Evolutionary conservation across 53 echinoderm and acorn worm species (phyloP), one percentile per base, ranked within the genome.

Genomic region (Pentamera pediparva): DNA sequence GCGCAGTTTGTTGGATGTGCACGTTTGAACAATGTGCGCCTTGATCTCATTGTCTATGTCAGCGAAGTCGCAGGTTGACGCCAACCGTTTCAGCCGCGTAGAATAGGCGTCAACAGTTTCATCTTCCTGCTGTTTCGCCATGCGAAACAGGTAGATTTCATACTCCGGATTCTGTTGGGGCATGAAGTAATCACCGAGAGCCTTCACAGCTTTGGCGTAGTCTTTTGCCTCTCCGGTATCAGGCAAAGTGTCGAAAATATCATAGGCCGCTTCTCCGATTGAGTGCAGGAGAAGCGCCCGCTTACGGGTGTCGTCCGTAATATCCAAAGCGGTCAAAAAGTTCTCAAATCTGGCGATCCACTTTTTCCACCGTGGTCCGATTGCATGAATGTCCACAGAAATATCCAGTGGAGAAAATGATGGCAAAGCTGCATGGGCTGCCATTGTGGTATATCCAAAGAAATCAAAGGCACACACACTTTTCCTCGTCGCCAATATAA

Each of bases 321-420:
- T 78, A 40, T 78, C 59, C 28, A 70, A 70, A 9, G 70, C 78
- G 22, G 70, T 31, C 62, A 70, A 69, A 18, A 59, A 78, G 19
- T 43, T 50, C 50, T 84, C 72, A 38, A 84, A 84, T 6, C 71
- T 17, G 19, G 70, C 62, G 26, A 84, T 56, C 78, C 78, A 84
- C 52, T 77, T 83, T 43, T 45, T 41, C 84, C 78, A 84, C 24
- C 61, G 59, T 32, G 47, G 26, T 3, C 51, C 36, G 39, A 62
- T 24, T 47, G 78, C 35, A 13, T 78, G 41, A 0, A 39, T n/a
- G 8, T 78, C 72, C 6, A 36, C 35, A 30, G 57, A 60, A 27
- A 59, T 59, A 1, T 59, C 30, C 15, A 59, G 17, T 27, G 59
- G 59, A 27, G 9, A 8, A 25, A 58, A 50, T 22, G 50, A 50